Evolutionary conservation across 2,888 invertebrate species (phyloP), one percentile per base, ranked within the genome.

Genomic region (Drepanosiphum platanoidis): DNA sequence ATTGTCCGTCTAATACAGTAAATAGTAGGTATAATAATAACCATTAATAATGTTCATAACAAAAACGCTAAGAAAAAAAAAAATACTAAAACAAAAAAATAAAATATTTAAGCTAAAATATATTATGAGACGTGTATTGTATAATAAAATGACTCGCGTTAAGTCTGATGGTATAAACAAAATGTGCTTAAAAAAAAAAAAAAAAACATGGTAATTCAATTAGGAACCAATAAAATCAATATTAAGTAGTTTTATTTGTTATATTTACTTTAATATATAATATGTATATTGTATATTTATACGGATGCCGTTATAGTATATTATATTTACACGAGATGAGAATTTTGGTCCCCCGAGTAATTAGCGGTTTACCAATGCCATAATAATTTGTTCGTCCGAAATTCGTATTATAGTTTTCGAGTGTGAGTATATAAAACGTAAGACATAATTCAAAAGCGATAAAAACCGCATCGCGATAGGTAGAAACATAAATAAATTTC

Each of bases 221-320:
- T 83, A 83, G 82, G 82, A 83, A 83, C 82, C 74, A 83, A 83
- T 83, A 74, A 83, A 68, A 80, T 80, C 68, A 70, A 80, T 15
- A 68, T 70, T 80, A 52, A 68, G 79, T 80, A 68, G 79, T 32
- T 52, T 46, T 27, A 32, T 68, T 30, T 42, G 13, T 13, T n/a
- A 71, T n/a, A n/a, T n/a, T n/a, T n/a, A n/a, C n/a, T n/a, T n/a
- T 42, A 27, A 42, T 71, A 42, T 58, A 72, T 72, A n/a, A 22
- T 42, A 61, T 15, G 5, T 61, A 61, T 61, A 34, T 66, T 18
- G 27, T 66, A n/a, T 61, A 11, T 61, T 11, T 61, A 27, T 64
- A 77, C 75, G 36, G 11, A 78, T 42, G 42, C 18, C 11, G 61
- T 7, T 27, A n/a, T n/a, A n/a, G n/a, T n/a, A n/a, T n/a, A n/a